Base-by-base conservation (phyloP, 1,140 invertebrate genomes). In the Scaptodrosophila lebanonensis region DNA sequence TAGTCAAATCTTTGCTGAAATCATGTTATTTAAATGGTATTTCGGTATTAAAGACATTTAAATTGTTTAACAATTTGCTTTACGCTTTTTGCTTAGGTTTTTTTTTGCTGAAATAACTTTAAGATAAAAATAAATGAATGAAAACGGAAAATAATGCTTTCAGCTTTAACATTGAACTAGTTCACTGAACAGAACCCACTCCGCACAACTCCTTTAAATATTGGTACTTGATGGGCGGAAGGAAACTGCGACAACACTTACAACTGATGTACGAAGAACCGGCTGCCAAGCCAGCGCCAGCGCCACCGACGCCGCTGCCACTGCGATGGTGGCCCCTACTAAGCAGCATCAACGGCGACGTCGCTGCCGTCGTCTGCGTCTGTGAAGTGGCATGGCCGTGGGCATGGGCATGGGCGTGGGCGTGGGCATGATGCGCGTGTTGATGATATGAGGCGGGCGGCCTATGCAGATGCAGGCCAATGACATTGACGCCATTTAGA, bases 401-500 rank as follows among this genome's bases (percentile, higher is more conserved):
- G 25, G 43, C 44, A 45, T 62, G 47, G 51, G 56, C 62, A 56
- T 64, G 64, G 57, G 57, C 53, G 44, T 69, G 40, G 36, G 83
- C 62, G 88, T 87, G 56, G 88, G 86, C 15, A 88, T n/a, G n/a
- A n/a, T 51, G 58, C 58, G 43, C 58, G 56, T 50, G 35, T 56
- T 44, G 58, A 30, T 61, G 30, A n/a, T n/a, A n/a, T n/a, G 22
- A 25, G 8, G 22, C 17, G 30, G 52, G 29, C 52, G 62, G 44
- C 50, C 61, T 65, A 84, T 92, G 91, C 8, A 92, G 86, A 13
- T 91, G 90, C 57, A 92, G 83, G 52, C 91, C 91, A 67, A 92
- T 91, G 85, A 92, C 91, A 83, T 92, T 92, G 84, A 93, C 90
- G 17, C 91, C 91, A 67, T 93, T 77, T 9, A 91, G 90, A 72